These are phyloP conservation scores for Calliopum simillimum DNA, from an alignment of 2,888 invertebrate genomes.

Conservation along the genomic window DNA sequence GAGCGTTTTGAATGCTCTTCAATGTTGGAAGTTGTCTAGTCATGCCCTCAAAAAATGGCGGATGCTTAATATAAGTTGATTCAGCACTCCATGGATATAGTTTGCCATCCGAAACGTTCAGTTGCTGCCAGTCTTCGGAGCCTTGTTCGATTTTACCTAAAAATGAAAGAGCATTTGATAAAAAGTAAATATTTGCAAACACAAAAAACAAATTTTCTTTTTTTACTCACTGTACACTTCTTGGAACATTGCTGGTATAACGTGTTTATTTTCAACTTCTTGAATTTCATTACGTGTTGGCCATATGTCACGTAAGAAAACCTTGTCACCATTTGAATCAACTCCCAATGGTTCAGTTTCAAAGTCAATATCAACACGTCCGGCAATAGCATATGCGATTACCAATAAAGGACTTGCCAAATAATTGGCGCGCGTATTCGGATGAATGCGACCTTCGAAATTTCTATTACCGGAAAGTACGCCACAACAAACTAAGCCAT, in stretches of 20 bases:
- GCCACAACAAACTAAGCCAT: constrained; percentile 93
- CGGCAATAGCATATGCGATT: constrained; percentile 97
- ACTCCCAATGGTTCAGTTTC: constrained; percentile 83
- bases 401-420: constrained; percentile 97
- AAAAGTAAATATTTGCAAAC: background rate
- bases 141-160: constrained; percentile 85
- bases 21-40: constrained; percentile 71
- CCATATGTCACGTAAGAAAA: constrained; percentile 96
- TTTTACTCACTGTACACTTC: constrained; percentile 71
- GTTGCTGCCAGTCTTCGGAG: constrained; percentile 84
- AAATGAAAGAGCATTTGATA: background rate
- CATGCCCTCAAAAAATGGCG: constrained; percentile 95
- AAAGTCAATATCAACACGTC: constrained; percentile 95
- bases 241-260: constrained; percentile 97
- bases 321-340: constrained; percentile 76
- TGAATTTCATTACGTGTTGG: constrained; percentile 92
- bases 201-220: background rate
- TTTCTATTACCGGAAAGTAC: constrained; percentile 98
- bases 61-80: constrained; percentile 96
- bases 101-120: constrained; percentile 82
- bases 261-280: constrained; percentile 85
- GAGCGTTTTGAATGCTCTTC: constrained; percentile 76
- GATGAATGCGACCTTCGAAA: constrained; percentile 98
- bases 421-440: constrained; percentile 96
- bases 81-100: constrained; percentile 91